Percentiles rank a stretch among this genome's conserved stretches.
Evolutionary conservation across 2,113 vertebrate genomes (phyloP).

Genomic region (Genyomyrus donnyi): DNA sequence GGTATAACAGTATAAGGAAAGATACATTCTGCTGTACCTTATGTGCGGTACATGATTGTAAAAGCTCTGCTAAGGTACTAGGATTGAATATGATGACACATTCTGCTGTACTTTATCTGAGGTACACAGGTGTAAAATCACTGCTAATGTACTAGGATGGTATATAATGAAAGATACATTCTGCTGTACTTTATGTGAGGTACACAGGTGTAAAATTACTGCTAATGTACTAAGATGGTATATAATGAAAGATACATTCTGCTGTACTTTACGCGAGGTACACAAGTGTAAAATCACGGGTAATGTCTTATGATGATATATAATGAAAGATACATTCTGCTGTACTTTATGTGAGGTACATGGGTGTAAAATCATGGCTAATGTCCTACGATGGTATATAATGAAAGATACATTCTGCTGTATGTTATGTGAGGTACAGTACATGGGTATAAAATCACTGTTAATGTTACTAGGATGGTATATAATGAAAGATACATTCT

Average conservation of each 20-base stretch:
- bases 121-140: background rate
- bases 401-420: conserved; percentile 15
- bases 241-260: background rate
- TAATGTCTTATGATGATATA: background rate
- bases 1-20: conserved; percentile 18
- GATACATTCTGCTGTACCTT: conserved; percentile 29
- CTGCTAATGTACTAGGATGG: background rate
- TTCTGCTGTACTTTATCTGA: conserved; percentile 29
- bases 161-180: background rate
- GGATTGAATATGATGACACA: conserved; percentile 18
- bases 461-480: background rate
- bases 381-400: background rate
- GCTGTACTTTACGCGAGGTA: background rate
- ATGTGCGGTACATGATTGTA: background rate
- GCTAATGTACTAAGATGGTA: background rate
- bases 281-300: background rate
- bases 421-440: background rate
- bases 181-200: background rate
- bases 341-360: background rate
- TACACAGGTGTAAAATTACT: background rate
- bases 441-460: background rate
- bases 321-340: conserved; percentile 20
- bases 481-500: background rate
- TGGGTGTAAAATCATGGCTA: background rate
- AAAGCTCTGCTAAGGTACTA: background rate